These are phyloP conservation scores for Tetanocera ferruginea DNA, from an alignment of 2,888 invertebrate genomes.

Conservation along the genomic window DNA sequence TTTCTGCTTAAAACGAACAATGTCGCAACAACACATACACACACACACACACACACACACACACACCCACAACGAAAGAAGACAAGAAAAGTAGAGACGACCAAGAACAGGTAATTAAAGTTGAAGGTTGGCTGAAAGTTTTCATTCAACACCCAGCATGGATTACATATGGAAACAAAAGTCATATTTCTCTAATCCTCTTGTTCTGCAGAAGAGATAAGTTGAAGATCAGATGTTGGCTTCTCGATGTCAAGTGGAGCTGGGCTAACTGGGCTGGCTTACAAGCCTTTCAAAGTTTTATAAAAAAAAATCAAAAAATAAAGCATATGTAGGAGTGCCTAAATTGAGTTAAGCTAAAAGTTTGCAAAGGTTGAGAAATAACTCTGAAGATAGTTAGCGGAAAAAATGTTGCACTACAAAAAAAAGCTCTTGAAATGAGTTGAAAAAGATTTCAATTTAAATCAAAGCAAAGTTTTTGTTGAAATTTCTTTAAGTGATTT, in stretches of 20 bases:
- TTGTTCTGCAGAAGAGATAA: background rate
- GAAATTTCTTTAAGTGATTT: background rate
- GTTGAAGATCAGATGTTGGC: slow-evolving; percentile 19
- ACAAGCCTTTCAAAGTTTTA: background rate
- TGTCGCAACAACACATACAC: no score
- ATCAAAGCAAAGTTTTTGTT: background rate
- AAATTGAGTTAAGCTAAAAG: background rate
- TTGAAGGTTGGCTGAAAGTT: slow-evolving; percentile 31
- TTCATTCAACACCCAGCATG: slow-evolving; percentile 24
- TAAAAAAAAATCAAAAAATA: background rate
- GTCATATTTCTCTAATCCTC: slow-evolving; percentile 29
- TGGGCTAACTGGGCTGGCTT: background rate
- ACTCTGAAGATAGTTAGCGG: background rate
- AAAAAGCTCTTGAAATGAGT: background rate
- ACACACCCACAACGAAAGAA: no score
- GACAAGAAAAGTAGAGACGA: background rate
- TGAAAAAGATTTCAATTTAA: background rate
- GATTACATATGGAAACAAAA: slow-evolving; percentile 32
- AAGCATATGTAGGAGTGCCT: background rate
- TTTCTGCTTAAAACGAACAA: background rate
- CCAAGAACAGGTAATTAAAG: slow-evolving; percentile 33
- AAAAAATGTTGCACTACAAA: background rate
- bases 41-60: background rate
- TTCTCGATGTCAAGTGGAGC: slow-evolving; percentile 24
- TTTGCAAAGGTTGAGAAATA: background rate